Evolutionary conservation across 2,797 vertebrate species (phyloP), one percentile per base, ranked within the genome.

Genomic region (Gadopsis marmoratus): DNA sequence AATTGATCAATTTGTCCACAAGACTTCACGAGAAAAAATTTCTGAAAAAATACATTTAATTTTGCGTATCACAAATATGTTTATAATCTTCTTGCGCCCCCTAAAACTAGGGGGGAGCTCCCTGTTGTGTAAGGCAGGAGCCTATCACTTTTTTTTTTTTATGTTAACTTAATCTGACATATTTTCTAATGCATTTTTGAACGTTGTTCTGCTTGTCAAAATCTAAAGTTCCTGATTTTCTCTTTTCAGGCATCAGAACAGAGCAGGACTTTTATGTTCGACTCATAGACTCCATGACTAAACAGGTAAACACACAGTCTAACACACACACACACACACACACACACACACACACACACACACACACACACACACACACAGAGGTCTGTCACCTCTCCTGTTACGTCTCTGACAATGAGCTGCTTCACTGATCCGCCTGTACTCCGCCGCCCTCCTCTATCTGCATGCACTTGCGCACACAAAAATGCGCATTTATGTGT

Each of bases 231-330:
- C 31, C 26, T 54, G 6, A 56, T 76, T 62, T 71, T 60, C 43
- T 72, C 16, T 64, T 68, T 72, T 73, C 90, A 92, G 91, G 91
- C 74, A 91, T 93, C 89, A 90, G 92, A 89, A 94, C 78, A 41
- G 97, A 98, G 78, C 98, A 98, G 94, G 97, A 99, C 94, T 97
- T 99, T 90, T 99, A 98, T 78, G 97, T 99, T 69, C 95, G 98
- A 68, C 96, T 99, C 85, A 98, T 99, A 86, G 97, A 99, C 95
- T 93, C 92, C 82, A 92, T 92, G 91, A 94, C 90, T 86, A 94
- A 93, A 92, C 92, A 94, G 90, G 91, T 92, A 88, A 88, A 71
- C 66, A 37, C 78, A 23, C 54, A 26, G 26, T 26, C 26, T 26
- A 26, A 29, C 96, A 88, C 87, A 71, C 66, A 37, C 78, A 29